Evolutionary conservation across 2,113 vertebrate genomes (phyloP), one percentile per base, ranked within the genome.

Genomic region (Pica pica): DNA sequence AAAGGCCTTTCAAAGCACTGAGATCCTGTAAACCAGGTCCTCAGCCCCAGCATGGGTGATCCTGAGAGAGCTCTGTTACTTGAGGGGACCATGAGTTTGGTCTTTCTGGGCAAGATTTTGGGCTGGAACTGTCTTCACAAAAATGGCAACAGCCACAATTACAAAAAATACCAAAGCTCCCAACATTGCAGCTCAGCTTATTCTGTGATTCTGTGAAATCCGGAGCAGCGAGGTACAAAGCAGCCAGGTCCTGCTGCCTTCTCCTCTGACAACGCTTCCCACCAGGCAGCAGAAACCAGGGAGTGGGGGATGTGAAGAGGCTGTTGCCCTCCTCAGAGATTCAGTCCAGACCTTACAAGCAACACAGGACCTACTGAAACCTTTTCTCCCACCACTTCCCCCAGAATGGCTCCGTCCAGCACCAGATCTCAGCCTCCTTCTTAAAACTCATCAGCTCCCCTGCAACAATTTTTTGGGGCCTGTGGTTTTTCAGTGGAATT

Each of bases 401-500:
- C 50, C 28, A 49, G 44, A 83, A 39, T 2, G 27, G 87, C 46
- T 91, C 67, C 46, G 50, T 30, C 75, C 71, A 77, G 56, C 41
- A 57, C 28, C 57, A 65, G 39, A 37, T 26, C 90, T 93, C 86
- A 78, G 49, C 49, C 41, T 82, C 68, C 22, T 63, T 30, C 83
- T 81, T 63, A 63, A 81, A 95, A 67, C 73, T 68, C 44, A 22
- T 28, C 52, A 68, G 68, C 20, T 84, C 55, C 76, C 60, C 49
- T 39, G 41, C 16, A 60, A 89, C 18, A 61, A 42, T 42, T 85
- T 91, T 96, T 69, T 56, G 57, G 80, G 90, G 27, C 47, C 89
- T 90, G 92, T 92, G 95, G 88, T 89, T 95, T 95, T 94, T 69
- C 93, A 94, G 83, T 44, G 73, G 86, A 95, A 92, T 96, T 93